Evolutionary conservation across 2,888 invertebrate genomes (phyloP).

Genomic region (Volucella inflata): DNA sequence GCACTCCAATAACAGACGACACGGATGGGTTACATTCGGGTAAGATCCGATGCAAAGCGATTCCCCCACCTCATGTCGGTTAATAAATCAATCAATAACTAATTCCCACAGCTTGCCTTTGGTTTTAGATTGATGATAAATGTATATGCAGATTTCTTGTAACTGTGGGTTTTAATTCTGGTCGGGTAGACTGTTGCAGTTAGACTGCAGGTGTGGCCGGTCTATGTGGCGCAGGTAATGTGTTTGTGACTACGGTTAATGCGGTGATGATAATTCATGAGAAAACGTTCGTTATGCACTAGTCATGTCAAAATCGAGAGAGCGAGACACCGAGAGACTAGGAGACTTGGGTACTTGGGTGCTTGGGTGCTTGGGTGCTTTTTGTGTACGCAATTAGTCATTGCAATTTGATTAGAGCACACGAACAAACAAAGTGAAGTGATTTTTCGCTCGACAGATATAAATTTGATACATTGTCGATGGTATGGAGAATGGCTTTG

Average conservation of each 20-base stretch:
- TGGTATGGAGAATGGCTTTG: neutral
- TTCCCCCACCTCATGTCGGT: constrained; percentile 72
- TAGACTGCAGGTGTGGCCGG: constrained; percentile 36
- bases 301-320: constrained; percentile 32
- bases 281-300: constrained; percentile 21
- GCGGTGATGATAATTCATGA: constrained; percentile 67
- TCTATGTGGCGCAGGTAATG: constrained; percentile 41
- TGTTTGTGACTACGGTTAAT: constrained; percentile 23
- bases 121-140: constrained; percentile 77
- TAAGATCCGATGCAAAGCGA: constrained; percentile 59
- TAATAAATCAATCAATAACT: constrained; percentile 78
- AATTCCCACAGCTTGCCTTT: constrained; percentile 76
- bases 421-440: constrained; percentile 24
- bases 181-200: constrained; percentile 31
- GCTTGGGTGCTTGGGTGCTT: constrained; percentile 17
- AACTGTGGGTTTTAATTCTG: constrained; percentile 54
- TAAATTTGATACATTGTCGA: constrained; percentile 12
- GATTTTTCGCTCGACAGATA: constrained; percentile 41
- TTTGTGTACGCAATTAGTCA: constrained; percentile 54
- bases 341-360: neutral
- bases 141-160: constrained; percentile 73
- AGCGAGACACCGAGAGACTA: too few relatives aligned
- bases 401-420: constrained; percentile 38
- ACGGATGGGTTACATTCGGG: constrained; percentile 6
- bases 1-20: neutral